Evolutionary conservation across 2,113 vertebrate genomes (phyloP).

Genomic region (Oncorhynchus nerka): DNA sequence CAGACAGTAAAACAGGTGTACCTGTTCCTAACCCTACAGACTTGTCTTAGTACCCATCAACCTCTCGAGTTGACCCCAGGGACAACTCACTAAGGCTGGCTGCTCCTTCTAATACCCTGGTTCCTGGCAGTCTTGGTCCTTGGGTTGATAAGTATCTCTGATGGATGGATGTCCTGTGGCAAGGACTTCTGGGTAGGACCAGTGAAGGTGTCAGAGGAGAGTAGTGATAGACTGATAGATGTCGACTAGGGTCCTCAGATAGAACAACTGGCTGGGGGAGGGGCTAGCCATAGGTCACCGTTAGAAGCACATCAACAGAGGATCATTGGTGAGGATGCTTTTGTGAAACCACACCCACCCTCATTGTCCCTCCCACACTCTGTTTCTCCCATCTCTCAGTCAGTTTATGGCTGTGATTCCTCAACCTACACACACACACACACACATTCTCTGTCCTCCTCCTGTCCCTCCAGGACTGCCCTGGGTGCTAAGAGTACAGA

Average conservation of each 20-base stretch:
- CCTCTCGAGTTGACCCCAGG: background rate
- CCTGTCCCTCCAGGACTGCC: constrained; percentile 18
- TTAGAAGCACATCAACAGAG: constrained; percentile 38
- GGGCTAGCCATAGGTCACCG: constrained; percentile 28
- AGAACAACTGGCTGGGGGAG: constrained; percentile 36
- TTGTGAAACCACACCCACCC: constrained; percentile 25
- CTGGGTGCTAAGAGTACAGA: constrained; percentile 35
- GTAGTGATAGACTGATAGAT: constrained; percentile 27
- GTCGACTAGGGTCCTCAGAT: constrained; percentile 32
- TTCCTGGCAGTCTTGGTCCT: background rate
- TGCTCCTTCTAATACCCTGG: background rate
- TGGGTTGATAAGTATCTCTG: background rate
- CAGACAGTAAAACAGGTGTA: background rate
- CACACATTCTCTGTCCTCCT: constrained; percentile 46
- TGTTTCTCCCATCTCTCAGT: constrained; percentile 19
- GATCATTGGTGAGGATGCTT: constrained; percentile 27
- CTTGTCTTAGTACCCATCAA: background rate
- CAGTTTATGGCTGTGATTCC: constrained; percentile 56
- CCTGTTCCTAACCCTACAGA: background rate
- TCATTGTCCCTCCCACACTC: background rate
- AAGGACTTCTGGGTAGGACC: constrained; percentile 16
- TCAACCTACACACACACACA: constrained; percentile 45
- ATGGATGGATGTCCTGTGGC: background rate
- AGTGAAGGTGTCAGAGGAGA: constrained; percentile 10
- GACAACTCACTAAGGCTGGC: background rate